phyloP scores from a whole-genome alignment of 2,797 vertebrate genomes.

The Lagodon rhomboides region DNA sequence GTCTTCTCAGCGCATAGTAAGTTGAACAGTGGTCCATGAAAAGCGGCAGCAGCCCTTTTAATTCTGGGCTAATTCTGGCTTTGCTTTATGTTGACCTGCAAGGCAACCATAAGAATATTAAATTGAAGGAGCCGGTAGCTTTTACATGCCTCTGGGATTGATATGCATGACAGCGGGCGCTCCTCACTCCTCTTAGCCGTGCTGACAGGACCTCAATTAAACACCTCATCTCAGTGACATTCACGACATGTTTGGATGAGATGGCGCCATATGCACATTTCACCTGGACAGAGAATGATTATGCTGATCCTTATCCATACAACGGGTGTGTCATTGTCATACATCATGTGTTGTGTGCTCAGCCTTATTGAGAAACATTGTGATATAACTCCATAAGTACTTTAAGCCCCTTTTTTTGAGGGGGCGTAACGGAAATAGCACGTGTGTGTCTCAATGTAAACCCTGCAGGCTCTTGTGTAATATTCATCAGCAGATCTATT shows the following conservation, averaged over 20 bases:
- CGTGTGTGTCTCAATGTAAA: conserved; percentile 34
- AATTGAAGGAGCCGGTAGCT: neutral
- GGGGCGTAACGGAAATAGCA: conserved; percentile 33
- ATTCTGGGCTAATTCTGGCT: neutral
- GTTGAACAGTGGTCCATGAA: neutral
- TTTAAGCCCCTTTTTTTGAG: conserved; percentile 20
- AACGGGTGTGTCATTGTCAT: conserved; percentile 7
- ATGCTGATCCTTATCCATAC: conserved; percentile 36
- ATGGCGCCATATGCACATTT: conserved; percentile 14
- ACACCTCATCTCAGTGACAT: conserved; percentile 49
- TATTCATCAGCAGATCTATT: conserved; percentile 54
- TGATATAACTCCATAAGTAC: conserved; percentile 4
- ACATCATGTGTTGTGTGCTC: conserved; percentile 13
- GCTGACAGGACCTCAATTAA: conserved; percentile 66
- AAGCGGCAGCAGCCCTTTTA: neutral
- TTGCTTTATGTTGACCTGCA: conserved; percentile 20
- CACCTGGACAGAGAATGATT: conserved; percentile 43
- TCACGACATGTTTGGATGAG: conserved; percentile 44
- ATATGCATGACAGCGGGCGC: conserved; percentile 12
- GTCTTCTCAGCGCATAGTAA: no score
- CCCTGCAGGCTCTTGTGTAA: conserved; percentile 44
- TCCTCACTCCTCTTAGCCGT: neutral
- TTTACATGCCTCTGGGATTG: conserved; percentile 28
- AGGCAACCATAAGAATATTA: conserved; percentile 18
- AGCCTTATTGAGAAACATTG: conserved; percentile 32